Base-by-base conservation (phyloP, 2,113 vertebrate genomes). In the Syrmaticus mikado region DNA sequence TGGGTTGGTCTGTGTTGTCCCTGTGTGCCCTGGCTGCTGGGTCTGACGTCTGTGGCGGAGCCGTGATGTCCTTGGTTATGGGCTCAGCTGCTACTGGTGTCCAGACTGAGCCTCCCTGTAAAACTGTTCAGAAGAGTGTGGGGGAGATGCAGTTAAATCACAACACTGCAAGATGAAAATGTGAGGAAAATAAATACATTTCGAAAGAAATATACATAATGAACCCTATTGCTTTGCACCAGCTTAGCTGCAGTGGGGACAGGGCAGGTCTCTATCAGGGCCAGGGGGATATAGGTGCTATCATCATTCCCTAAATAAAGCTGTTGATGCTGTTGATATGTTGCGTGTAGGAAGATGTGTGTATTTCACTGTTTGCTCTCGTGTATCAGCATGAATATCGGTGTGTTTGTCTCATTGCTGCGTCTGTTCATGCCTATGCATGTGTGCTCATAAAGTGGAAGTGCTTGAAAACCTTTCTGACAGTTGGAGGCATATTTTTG, bases 371-470 rank as follows among this genome's bases (percentile, higher is more conserved):
- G 24, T 57, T 68, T 76, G 60, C 76, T 90, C 80, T 77, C 5
- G 0, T 15, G 36, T 61, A 67, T 20, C 24, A 71, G 46, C 16
- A 18, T 24, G 43, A 71, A 34, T 87, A 66, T 43, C 53, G 38
- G 55, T 60, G 0, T 86, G 21, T 90, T 84, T 92, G 11, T 18
- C 25, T 75, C 7, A 0, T 18, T 65, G 2, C 46, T 64, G 79
- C 67, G 76, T 38, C 77, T 78, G 58, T 90, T 87, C 78, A 75
- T 91, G 77, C 60, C 79, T 72, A n/a, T 25, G 62, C 43, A 21
- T 7, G 27, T 83, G 72, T 61, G 72, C 30, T 75, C 57, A 76
- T 78, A 78, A 82, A 78, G 43, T 28, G 77, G n/a, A 68, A 72
- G 36, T 53, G 25, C 46, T 83, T 36, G 38, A 82, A 76, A 16